phyloP scores from a whole-genome alignment of 2,888 invertebrate genomes.

The Diogma glabrata region DNA sequence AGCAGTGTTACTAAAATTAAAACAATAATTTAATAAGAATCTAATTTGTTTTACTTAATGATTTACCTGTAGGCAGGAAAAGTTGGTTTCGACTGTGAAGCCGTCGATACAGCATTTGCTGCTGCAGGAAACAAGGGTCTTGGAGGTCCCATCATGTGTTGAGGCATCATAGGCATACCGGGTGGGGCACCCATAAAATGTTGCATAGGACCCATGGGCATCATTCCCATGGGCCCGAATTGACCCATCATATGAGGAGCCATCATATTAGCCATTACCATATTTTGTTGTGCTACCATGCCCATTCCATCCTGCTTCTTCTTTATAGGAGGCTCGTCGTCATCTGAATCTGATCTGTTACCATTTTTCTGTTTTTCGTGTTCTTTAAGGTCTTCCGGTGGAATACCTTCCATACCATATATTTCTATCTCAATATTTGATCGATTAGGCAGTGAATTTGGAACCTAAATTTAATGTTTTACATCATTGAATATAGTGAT shows the following conservation, averaged over 20 bases:
- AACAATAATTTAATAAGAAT: slow-evolving; percentile 4
- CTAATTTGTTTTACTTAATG: slow-evolving; percentile 3
- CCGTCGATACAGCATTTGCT: slow-evolving; percentile 42
- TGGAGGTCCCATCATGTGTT: slow-evolving; percentile 45
- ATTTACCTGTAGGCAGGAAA: slow-evolving; percentile 66
- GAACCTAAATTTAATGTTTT: slow-evolving; percentile 44
- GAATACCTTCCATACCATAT: slow-evolving; percentile 99
- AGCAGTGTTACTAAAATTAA: slow-evolving; percentile 43
- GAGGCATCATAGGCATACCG: slow-evolving; percentile 46
- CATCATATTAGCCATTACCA: slow-evolving; percentile 49
- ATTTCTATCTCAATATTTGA: slow-evolving; percentile 99
- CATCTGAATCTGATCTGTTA: slow-evolving; percentile 69
- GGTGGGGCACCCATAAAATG: slow-evolving; percentile 59
- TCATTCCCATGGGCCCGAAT: slow-evolving; percentile 44
- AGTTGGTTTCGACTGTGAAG: slow-evolving; percentile 55
- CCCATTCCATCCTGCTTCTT: slow-evolving; percentile 49
- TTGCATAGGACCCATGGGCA: slow-evolving; percentile 56
- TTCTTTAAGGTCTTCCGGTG: slow-evolving; percentile 84
- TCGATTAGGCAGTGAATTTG: slow-evolving; percentile 93
- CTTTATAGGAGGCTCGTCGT: slow-evolving; percentile 72
- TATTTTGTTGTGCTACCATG: slow-evolving; percentile 40
- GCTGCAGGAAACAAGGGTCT: slow-evolving; percentile 78
- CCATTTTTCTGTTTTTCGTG: slow-evolving; percentile 79
- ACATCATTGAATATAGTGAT: neutral
- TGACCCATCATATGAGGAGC: slow-evolving; percentile 46